Percentiles rank a stretch among this genome's conserved stretches.
phyloP scores from a whole-genome alignment of 2,113 vertebrate genomes.

The Silurus glanis region DNA sequence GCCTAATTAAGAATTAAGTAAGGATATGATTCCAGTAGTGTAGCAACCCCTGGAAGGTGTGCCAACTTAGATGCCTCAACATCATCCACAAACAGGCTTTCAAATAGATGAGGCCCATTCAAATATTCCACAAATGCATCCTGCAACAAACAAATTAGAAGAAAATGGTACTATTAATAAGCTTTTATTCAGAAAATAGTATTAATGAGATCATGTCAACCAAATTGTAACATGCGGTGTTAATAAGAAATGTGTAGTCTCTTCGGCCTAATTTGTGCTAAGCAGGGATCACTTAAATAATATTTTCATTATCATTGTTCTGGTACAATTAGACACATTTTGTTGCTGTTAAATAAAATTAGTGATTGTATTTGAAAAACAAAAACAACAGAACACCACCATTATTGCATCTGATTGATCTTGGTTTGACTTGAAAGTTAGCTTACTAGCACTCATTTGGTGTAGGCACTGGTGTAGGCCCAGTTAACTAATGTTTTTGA shows the following conservation, averaged over 20 bases:
- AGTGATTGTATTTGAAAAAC: too few relatives aligned
- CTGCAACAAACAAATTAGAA: conserved; percentile 64
- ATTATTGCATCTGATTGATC: neutral
- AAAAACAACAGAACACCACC: neutral
- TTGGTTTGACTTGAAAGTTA: neutral
- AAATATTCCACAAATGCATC: conserved; percentile 84
- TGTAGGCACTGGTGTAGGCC: neutral
- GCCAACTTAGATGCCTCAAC: conserved; percentile 72
- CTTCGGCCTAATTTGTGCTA: neutral
- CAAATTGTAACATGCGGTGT: too few relatives aligned
- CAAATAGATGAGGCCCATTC: conserved; percentile 79
- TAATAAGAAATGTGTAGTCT: neutral
- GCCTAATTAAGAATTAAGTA: conserved; percentile 14
- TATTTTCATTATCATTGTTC: neutral
- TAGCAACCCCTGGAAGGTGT: conserved; percentile 69
- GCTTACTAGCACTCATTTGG: neutral
- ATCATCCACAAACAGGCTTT: conserved; percentile 80
- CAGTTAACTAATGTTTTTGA: neutral
- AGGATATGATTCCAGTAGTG: conserved; percentile 87
- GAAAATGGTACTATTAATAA: neutral
- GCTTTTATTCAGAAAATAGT: neutral
- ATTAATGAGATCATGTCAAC: neutral
- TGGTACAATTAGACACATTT: neutral
- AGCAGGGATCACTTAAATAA: neutral
- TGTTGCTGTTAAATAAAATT: neutral